These are phyloP conservation scores for Ibycter americanus DNA, from an alignment of 2,797 vertebrate genomes.

Conservation along the genomic window DNA sequence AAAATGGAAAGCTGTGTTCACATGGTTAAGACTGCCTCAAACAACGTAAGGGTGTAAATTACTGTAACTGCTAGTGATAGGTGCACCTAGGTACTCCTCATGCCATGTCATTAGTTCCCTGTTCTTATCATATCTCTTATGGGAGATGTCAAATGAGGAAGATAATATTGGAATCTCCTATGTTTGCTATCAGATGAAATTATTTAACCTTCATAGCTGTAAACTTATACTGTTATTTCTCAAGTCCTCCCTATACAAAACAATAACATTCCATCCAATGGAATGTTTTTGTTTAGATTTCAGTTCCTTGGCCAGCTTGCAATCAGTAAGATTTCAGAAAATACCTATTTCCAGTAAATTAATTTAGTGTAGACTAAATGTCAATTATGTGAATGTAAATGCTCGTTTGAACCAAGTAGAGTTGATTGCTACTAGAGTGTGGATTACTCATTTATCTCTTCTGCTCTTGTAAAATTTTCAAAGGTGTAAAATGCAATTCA, in stretches of 20 bases:
- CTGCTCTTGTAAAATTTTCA: not conserved
- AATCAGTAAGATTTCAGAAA: not conserved
- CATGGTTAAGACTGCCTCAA: not conserved
- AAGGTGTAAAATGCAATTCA: not conserved
- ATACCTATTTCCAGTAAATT: not conserved
- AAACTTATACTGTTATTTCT: not conserved
- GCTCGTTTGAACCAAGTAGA: not conserved
- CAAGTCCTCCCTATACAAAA: not conserved
- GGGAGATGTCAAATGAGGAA: not conserved
- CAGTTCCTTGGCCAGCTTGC: not conserved
- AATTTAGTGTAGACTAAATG: not conserved
- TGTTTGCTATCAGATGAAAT: not conserved
- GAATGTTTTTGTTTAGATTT: not conserved
- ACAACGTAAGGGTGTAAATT: accelerated
- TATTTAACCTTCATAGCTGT: not conserved
- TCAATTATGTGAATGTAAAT: not conserved
- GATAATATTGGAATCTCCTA: not conserved
- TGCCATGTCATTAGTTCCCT: not conserved
- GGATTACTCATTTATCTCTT: not conserved
- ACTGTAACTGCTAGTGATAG: not conserved
- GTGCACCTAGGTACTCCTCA: not conserved
- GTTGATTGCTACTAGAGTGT: accelerated
- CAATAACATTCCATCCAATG: not conserved
- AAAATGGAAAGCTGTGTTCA: not conserved
- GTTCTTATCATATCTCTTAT: not conserved